phyloP scores from a whole-genome alignment of 2,888 invertebrate species.

The Andrena bicolor region DNA sequence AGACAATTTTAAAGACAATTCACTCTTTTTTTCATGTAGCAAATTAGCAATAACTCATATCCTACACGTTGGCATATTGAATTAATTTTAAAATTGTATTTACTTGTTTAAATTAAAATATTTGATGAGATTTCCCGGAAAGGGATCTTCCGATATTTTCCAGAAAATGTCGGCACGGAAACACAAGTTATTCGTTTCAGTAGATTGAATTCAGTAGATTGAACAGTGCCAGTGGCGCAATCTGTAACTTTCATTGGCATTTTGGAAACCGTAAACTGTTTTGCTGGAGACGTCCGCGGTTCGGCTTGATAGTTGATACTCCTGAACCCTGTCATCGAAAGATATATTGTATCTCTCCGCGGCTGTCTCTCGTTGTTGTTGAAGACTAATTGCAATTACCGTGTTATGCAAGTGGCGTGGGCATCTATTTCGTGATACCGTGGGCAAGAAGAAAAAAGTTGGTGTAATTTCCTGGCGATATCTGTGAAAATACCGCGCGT shows the following conservation, averaged over 20 bases:
- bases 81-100: too few species aligned
- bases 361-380: conserved; percentile 16
- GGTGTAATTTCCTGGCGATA: conserved; percentile 43
- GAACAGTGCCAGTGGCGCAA: neutral
- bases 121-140: too few species aligned
- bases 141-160: too few species aligned
- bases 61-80: too few species aligned
- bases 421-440: conserved; percentile 47
- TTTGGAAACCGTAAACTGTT: conserved; percentile 4
- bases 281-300: conserved; percentile 12
- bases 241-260: neutral
- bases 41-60: too few species aligned
- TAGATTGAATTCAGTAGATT: neutral
- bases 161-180: too few species aligned
- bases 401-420: conserved; percentile 34
- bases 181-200: neutral
- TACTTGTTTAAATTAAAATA: too few species aligned
- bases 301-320: conserved; percentile 13
- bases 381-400: conserved; percentile 24
- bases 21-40: too few species aligned
- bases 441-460: neutral
- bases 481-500: conserved; percentile 48
- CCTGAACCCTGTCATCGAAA: conserved; percentile 18
- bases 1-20: too few species aligned
- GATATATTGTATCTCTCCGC: conserved; percentile 18